Percentiles rank a stretch among this genome's conserved stretches.
Conservation (phyloP, 2,797 vertebrate species). For the Emydoidea blandingii region DNA sequence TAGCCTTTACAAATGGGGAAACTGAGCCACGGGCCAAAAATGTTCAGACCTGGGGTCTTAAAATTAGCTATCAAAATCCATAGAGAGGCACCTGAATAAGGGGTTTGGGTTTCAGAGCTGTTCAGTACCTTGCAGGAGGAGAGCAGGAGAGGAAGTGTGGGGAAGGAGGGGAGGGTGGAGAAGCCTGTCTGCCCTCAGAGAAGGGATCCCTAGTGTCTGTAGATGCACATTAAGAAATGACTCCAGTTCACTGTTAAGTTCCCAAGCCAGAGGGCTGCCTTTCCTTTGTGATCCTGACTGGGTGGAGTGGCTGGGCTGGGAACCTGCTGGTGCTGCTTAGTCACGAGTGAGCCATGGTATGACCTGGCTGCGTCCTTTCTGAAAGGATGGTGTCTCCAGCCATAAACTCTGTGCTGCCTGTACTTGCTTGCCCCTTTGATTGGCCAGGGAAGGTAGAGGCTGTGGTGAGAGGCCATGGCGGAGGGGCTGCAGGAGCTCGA, state of each 20-base stretch:
- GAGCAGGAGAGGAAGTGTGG: not conserved
- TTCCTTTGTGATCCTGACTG: not conserved
- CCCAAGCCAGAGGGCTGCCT: not conserved
- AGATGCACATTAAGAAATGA: not conserved
- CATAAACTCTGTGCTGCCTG: not conserved
- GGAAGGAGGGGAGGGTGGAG: not conserved
- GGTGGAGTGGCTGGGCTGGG: not conserved
- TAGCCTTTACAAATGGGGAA: slow-evolving; percentile 48
- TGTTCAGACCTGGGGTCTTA: not conserved
- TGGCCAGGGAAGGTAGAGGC: not conserved
- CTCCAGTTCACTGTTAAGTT: not conserved
- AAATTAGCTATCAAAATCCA: not conserved
- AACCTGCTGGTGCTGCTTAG: not conserved
- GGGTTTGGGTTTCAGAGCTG: not conserved
- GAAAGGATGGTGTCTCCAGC: not conserved
- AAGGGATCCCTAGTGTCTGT: not conserved
- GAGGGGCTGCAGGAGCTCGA: not conserved
- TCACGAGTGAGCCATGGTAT: not conserved
- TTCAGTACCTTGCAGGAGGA: not conserved
- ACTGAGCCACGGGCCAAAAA: slow-evolving; percentile 50
- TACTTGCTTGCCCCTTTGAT: rapidly evolving
- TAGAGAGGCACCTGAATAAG: slow-evolving; percentile 55
- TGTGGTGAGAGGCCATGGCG: not conserved
- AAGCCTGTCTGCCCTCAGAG: not conserved
- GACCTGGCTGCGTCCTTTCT: not conserved